These are phyloP conservation scores for Allygus modestus DNA, from an alignment of 2,888 invertebrate species.

Conservation along the genomic window DNA sequence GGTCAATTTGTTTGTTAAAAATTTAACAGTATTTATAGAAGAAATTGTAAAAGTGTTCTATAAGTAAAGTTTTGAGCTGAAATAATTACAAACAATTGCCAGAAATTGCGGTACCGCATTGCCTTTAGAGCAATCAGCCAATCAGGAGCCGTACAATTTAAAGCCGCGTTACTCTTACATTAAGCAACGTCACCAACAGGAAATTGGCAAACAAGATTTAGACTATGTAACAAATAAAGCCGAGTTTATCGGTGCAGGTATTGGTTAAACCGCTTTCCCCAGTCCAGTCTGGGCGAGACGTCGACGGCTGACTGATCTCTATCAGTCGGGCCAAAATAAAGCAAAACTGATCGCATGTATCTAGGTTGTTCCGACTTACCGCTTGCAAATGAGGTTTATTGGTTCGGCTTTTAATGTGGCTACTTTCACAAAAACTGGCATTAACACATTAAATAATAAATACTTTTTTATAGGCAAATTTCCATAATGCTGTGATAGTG, in stretches of 20 bases:
- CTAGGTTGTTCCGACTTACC: conserved; percentile 1
- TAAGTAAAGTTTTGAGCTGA: too few relatives aligned
- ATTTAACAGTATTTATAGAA: too few relatives aligned
- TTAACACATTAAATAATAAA: too few relatives aligned
- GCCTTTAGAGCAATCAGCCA: neutral
- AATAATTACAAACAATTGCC: too few relatives aligned
- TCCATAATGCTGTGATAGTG: too few relatives aligned
- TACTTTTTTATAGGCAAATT: too few relatives aligned
- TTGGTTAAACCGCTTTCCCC: too few relatives aligned
- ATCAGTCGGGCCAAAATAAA: neutral
- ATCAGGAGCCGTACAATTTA: neutral
- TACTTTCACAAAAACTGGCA: neutral
- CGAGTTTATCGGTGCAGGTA: neutral
- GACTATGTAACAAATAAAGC: neutral
- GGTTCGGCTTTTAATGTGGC: neutral
- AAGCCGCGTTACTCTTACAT: neutral
- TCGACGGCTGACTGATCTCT: neutral
- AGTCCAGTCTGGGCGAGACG: neutral
- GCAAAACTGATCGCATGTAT: conserved; percentile 15
- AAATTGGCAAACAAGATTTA: neutral
- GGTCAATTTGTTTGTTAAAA: too few relatives aligned
- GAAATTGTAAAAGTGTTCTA: too few relatives aligned
- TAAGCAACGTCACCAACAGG: neutral
- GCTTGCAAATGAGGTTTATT: neutral
- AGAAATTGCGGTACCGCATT: too few relatives aligned